phyloP scores from a whole-genome alignment of 1,140 invertebrate genomes.

The Oscheius sp. region DNA sequence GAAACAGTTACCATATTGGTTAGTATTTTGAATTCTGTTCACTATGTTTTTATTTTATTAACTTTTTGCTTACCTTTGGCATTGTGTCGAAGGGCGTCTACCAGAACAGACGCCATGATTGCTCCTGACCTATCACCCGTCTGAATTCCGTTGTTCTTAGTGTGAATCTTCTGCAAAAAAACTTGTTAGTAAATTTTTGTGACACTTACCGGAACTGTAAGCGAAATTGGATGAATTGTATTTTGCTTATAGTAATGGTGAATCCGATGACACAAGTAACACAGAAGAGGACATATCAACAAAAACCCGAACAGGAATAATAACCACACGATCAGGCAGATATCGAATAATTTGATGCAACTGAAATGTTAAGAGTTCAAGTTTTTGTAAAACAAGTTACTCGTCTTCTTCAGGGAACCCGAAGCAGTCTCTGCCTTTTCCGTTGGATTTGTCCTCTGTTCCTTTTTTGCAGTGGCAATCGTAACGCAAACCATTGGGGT shows the following conservation, averaged over 20 bases:
- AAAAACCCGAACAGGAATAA: constrained; percentile 19
- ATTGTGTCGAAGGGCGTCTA: neutral
- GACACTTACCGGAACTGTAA: too few species aligned
- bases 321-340: constrained; percentile 26
- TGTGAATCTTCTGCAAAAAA: too few species aligned
- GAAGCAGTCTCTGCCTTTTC: constrained; percentile 12
- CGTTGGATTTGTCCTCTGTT: constrained; percentile 10
- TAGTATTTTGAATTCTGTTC: too few species aligned
- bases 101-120: neutral
- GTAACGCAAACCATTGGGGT: constrained; percentile 8
- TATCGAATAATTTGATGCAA: constrained; percentile 22
- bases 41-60: too few species aligned
- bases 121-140: neutral
- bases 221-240: neutral
- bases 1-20: too few species aligned
- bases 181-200: too few species aligned
- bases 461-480: constrained; percentile 19
- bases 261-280: neutral
- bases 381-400: constrained; percentile 7
- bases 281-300: neutral
- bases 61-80: neutral
- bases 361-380: constrained; percentile 1
- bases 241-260: neutral
- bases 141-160: neutral
- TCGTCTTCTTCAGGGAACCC: constrained; percentile 18